Percentiles rank a stretch among this genome's conserved stretches.
phyloP scores from a whole-genome alignment of 2,113 vertebrate genomes.

The Indicator indicator region DNA sequence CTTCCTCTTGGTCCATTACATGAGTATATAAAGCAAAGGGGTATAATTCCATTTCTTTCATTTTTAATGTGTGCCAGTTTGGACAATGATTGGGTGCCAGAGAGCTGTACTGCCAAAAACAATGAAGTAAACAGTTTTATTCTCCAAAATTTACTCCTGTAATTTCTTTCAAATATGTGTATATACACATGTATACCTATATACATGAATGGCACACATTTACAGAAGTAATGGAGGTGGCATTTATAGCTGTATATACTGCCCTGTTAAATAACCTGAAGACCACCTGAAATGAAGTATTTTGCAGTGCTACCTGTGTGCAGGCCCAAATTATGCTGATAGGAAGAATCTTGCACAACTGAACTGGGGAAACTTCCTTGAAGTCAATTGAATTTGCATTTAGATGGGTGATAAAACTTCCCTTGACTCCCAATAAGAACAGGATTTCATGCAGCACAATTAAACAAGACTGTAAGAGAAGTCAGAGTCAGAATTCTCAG shows the following conservation, averaged over 20 bases:
- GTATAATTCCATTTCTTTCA: not conserved
- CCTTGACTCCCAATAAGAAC: not conserved
- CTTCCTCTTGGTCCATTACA: not conserved
- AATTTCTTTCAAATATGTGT: not conserved
- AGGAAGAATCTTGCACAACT: not conserved
- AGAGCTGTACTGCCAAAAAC: not conserved
- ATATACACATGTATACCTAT: not conserved
- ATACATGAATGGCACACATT: not conserved
- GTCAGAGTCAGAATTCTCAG: not conserved
- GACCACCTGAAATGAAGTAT: not conserved
- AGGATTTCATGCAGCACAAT: not conserved
- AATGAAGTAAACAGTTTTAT: not conserved
- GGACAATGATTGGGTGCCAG: not conserved
- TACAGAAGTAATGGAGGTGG: not conserved
- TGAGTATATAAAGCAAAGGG: not conserved
- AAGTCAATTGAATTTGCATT: slow-evolving; percentile 6
- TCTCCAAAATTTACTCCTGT: not conserved
- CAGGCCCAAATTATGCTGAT: not conserved
- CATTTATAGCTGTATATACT: not conserved
- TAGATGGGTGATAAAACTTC: not conserved
- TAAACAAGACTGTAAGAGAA: not conserved
- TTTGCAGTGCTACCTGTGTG: not conserved
- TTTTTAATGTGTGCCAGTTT: not conserved
- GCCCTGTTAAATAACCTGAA: not conserved
- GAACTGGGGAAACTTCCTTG: not conserved